Conservation (phyloP, 2,888 invertebrate genomes). For the Cetonia aurata region DNA sequence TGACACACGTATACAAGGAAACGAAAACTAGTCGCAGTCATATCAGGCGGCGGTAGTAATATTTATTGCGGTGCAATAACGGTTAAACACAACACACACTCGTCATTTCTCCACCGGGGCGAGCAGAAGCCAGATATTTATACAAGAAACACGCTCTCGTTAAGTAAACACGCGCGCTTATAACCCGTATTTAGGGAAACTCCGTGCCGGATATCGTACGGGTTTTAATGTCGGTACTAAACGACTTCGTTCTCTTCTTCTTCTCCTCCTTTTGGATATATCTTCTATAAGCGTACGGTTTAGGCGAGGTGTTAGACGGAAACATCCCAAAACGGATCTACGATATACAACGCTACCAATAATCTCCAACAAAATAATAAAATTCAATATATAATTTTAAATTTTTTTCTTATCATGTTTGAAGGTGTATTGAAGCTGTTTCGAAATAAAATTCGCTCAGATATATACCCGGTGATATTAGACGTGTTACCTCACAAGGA, state of each 20-base stretch:
- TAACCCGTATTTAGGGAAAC: constrained; percentile 46
- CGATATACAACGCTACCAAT: too few species aligned
- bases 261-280: neutral
- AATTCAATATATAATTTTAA: too few species aligned
- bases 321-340: too few species aligned
- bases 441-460: too few species aligned
- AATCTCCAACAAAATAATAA: too few species aligned
- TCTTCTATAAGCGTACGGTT: too few species aligned
- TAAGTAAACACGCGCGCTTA: constrained; percentile 56
- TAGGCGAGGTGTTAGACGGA: too few species aligned
- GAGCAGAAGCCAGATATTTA: constrained; percentile 60
- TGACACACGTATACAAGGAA: constrained; percentile 15
- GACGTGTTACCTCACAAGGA: too few species aligned
- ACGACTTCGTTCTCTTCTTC: constrained; percentile 21
- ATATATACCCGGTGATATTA: too few species aligned
- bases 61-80: constrained; percentile 61
- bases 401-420: too few species aligned
- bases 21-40: too few species aligned
- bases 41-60: constrained; percentile 48
- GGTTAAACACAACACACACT: constrained; percentile 59
- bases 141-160: constrained; percentile 59
- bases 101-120: constrained; percentile 51
- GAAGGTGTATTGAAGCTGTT: too few species aligned
- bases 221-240: constrained; percentile 11
- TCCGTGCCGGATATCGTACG: constrained; percentile 31